Percentiles rank a stretch among this genome's conserved stretches.
Evolutionary conservation across 2,888 invertebrate species (phyloP).

Genomic region (Eupithecia abbreviata): DNA sequence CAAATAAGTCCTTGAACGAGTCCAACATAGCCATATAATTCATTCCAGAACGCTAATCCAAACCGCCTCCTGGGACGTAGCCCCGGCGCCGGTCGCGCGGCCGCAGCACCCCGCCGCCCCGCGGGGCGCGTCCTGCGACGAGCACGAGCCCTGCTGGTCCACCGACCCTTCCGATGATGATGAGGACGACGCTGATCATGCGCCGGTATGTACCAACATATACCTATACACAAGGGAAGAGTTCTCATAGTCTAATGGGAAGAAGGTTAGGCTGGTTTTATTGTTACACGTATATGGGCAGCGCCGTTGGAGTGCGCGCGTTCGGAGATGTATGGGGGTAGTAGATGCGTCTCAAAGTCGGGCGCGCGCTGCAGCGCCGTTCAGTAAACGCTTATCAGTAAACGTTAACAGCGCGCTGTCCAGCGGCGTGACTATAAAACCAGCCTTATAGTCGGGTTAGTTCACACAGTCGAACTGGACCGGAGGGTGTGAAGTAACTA

Average conservation of each 20-base stretch:
- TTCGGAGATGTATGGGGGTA: too few relatives aligned
- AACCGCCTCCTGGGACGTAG: conserved; percentile 89
- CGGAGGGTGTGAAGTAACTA: background rate
- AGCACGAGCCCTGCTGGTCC: conserved; percentile 92
- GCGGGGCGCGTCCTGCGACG: conserved; percentile 71
- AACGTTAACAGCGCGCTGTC: too few relatives aligned
- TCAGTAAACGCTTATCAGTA: too few relatives aligned
- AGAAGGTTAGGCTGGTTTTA: background rate
- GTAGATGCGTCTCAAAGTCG: too few relatives aligned
- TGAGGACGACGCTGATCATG: conserved; percentile 91
- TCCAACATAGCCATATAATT: background rate
- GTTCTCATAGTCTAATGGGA: background rate
- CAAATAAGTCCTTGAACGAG: background rate
- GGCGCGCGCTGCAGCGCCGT: too few relatives aligned
- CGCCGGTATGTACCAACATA: conserved; percentile 63
- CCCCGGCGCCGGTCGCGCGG: conserved; percentile 58
- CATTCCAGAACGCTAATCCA: conserved; percentile 87
- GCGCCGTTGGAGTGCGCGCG: too few relatives aligned
- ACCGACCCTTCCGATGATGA: conserved; percentile 96
- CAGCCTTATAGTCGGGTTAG: background rate
- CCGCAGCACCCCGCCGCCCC: conserved; percentile 52
- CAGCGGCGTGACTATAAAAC: too few relatives aligned
- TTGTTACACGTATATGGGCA: too few relatives aligned
- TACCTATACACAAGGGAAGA: background rate
- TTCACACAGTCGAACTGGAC: background rate